Conservation (phyloP, 2,113 vertebrate species). For the Litocranius walleri region DNA sequence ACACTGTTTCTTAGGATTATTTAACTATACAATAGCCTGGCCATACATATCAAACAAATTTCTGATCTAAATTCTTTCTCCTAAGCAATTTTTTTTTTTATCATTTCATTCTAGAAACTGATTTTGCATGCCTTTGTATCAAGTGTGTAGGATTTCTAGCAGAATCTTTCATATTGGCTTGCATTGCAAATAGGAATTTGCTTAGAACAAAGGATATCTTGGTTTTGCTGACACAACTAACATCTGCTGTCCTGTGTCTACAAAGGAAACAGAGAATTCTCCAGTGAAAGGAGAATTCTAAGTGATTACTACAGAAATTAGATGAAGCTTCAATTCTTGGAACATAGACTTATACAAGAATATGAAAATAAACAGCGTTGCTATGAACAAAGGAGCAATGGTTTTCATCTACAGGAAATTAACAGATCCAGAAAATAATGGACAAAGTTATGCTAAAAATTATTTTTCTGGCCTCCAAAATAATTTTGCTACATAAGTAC, state of each 20-base stretch:
- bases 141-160: background rate
- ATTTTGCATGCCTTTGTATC: background rate
- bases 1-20: background rate
- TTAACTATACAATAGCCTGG: background rate
- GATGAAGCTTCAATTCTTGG: background rate
- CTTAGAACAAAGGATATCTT: conserved; percentile 5
- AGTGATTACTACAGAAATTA: background rate
- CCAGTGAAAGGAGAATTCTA: background rate
- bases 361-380: background rate
- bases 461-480: background rate
- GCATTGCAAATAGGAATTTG: background rate
- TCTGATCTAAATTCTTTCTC: background rate
- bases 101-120: background rate
- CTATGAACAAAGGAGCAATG: background rate
- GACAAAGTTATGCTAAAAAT: background rate
- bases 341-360: background rate
- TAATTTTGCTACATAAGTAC: background rate
- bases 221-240: conserved; percentile 4
- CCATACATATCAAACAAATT: background rate
- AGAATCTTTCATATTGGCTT: background rate
- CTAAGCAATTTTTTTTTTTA: background rate
- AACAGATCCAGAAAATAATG: background rate
- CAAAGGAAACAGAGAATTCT: background rate
- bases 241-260: background rate
- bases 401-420: background rate